phyloP scores from a whole-genome alignment of 2,113 vertebrate genomes.

The Neolamprologus variostigma region DNA sequence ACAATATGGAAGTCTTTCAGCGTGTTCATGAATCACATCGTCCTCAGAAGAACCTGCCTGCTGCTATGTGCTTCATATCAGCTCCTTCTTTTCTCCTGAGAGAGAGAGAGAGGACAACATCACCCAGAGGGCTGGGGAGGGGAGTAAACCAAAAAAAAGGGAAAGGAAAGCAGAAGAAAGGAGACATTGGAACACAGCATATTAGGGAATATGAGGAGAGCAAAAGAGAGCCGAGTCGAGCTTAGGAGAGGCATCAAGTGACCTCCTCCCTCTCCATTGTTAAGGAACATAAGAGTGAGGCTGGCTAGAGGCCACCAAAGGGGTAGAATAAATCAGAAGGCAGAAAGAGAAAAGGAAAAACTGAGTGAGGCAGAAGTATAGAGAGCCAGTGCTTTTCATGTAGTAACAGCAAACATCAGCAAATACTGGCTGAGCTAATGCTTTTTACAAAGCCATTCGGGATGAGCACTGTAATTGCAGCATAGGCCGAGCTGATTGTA shows the following conservation, averaged over 20 bases:
- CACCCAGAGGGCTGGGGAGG: slow-evolving; percentile 42
- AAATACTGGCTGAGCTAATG: background rate
- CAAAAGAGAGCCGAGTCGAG: slow-evolving; percentile 32
- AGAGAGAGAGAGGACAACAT: slow-evolving; percentile 27
- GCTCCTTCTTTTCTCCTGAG: slow-evolving; percentile 15
- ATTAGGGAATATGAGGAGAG: slow-evolving; percentile 49
- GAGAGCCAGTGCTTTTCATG: background rate
- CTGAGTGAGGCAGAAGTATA: background rate
- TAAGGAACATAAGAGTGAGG: slow-evolving; percentile 48
- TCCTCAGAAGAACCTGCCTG: background rate
- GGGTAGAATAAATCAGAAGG: slow-evolving; percentile 61
- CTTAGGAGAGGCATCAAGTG: slow-evolving; percentile 57
- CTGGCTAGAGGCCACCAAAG: slow-evolving; percentile 55
- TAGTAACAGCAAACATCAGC: background rate
- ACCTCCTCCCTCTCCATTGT: slow-evolving; percentile 65
- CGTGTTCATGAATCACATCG: background rate
- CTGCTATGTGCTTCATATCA: background rate
- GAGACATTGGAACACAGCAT: slow-evolving; percentile 20
- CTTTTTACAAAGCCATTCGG: background rate
- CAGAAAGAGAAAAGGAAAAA: background rate
- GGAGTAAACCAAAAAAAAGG: background rate
- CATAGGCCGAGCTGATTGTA: background rate
- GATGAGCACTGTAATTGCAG: background rate
- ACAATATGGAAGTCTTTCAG: background rate
- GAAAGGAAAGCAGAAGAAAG: slow-evolving; percentile 29